Conservation (phyloP, 1,140 invertebrate species). For the Oedothorax gibbosus region DNA sequence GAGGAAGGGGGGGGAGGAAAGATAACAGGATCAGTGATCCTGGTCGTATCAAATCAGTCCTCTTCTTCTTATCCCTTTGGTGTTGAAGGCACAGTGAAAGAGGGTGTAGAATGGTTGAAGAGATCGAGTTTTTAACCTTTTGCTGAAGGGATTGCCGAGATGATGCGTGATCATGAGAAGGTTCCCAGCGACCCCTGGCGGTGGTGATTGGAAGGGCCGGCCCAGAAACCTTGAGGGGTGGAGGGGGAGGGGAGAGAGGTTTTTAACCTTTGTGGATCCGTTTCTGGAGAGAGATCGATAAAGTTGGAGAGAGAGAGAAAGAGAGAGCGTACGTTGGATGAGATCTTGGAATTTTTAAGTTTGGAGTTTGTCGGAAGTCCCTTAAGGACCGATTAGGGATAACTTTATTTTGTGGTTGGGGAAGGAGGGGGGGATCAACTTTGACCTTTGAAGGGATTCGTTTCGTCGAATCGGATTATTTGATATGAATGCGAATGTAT, state of each 20-base stretch:
- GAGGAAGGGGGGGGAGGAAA: too few relatives aligned
- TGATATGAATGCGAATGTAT: too few relatives aligned
- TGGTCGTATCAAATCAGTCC: not conserved
- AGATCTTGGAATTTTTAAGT: too few relatives aligned
- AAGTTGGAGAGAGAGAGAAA: too few relatives aligned
- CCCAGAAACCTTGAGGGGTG: not conserved
- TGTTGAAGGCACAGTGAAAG: not conserved
- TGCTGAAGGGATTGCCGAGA: not conserved
- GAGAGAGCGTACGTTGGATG: too few relatives aligned
- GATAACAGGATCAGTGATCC: too few relatives aligned
- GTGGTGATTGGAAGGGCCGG: not conserved
- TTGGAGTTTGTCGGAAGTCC: too few relatives aligned
- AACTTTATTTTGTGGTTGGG: too few relatives aligned
- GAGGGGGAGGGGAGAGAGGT: not conserved
- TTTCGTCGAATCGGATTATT: too few relatives aligned
- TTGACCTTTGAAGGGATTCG: not conserved
- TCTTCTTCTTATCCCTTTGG: not conserved
- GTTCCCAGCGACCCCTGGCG: conserved; percentile 33
- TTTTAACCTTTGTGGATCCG: conserved; percentile 48
- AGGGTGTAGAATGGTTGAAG: too few relatives aligned
- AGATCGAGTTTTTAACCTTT: too few relatives aligned
- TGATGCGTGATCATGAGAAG: not conserved
- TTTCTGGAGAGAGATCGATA: conserved; percentile 31
- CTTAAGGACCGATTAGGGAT: too few relatives aligned
- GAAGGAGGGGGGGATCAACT: not conserved